Conservation (phyloP, 2,113 vertebrate genomes). For the Leucopsar rothschildi region DNA sequence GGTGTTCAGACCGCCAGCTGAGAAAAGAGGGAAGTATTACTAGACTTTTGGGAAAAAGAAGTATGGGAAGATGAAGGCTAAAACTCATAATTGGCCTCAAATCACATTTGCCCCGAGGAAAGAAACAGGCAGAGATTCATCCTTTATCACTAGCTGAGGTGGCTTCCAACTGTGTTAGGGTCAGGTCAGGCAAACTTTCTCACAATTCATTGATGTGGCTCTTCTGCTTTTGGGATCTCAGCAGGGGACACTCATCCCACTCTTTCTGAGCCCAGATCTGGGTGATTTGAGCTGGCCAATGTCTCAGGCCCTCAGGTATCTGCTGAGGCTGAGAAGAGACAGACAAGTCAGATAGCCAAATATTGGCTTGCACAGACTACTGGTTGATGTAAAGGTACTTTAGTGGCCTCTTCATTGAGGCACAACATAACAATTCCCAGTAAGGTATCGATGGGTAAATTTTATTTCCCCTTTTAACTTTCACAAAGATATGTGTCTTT, state of each 20-base stretch:
- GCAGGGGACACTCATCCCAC: not conserved
- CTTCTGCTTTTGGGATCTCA: not conserved
- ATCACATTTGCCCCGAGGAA: not conserved
- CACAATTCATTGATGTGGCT: not conserved
- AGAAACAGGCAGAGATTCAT: not conserved
- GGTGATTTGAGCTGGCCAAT: not conserved
- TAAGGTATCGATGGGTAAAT: not conserved
- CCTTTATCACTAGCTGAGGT: not conserved
- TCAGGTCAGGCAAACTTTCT: not conserved
- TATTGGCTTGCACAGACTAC: not conserved
- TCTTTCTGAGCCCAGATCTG: not conserved
- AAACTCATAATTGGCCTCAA: not conserved
- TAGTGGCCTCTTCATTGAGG: not conserved
- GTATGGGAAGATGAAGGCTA: not conserved
- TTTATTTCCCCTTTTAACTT: not conserved
- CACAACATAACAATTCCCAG: not conserved
- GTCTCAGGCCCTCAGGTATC: not conserved
- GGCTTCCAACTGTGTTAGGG: not conserved
- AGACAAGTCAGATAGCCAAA: not conserved
- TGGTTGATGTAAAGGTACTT: not conserved
- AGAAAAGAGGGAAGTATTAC: not conserved
- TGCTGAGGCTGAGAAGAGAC: not conserved
- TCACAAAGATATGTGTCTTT: not conserved
- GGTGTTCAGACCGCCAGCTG: not conserved
- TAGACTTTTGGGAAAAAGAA: not conserved